A percentile compares a stretch with the other conserved stretches of the same genome.
These are phyloP conservation scores for Garra rufa DNA, from an alignment of 2,113 vertebrate genomes.

Conservation along the genomic window DNA sequence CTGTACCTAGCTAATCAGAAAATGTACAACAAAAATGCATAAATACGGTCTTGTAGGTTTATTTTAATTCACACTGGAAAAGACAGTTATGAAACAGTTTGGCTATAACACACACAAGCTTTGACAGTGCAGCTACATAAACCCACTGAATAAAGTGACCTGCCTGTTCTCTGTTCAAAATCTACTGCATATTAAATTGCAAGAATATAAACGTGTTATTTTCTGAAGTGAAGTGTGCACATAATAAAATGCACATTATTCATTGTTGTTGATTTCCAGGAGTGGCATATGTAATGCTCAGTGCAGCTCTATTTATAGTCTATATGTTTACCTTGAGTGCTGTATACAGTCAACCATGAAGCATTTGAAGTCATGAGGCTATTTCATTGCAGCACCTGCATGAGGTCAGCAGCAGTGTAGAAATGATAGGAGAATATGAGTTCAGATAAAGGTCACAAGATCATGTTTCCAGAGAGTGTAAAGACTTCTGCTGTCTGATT, in stretches of 20 bases:
- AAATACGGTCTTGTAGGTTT: background rate
- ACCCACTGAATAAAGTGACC: background rate
- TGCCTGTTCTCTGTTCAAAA: background rate
- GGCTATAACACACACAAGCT: background rate
- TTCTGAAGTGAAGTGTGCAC: background rate
- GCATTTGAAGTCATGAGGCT: background rate
- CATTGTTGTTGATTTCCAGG: background rate
- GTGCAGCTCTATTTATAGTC: background rate
- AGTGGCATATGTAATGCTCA: background rate
- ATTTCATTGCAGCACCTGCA: background rate
- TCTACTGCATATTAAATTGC: background rate
- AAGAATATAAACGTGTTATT: background rate
- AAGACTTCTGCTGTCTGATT: conserved; percentile 21
- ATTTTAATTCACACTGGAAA: background rate
- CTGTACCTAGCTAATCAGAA: conserved; percentile 27
- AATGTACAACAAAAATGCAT: conserved; percentile 10
- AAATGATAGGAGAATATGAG: conserved; percentile 2
- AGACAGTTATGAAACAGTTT: background rate
- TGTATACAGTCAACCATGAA: background rate
- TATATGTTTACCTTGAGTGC: background rate
- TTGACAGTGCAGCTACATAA: background rate
- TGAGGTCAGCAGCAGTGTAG: background rate
- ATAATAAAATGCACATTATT: background rate
- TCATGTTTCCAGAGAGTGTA: conserved; percentile 35
- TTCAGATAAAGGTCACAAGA: conserved; percentile 10